Base-by-base conservation (phyloP, 2,888 invertebrate genomes). In the Cryptocephalus primarius region DNA sequence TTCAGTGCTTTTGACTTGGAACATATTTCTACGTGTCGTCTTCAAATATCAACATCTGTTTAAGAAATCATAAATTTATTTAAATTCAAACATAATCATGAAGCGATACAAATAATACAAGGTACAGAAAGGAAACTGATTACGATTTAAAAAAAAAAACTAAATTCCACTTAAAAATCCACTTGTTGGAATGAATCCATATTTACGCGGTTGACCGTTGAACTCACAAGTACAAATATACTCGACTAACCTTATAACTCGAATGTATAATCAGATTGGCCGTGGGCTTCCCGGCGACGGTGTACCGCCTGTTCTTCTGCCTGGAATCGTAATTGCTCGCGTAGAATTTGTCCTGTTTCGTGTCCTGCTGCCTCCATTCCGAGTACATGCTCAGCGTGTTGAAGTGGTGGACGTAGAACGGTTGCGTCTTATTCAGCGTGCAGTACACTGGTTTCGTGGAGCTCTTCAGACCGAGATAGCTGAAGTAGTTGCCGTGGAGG, bases 361-460 rank as follows among this genome's bases (percentile, higher is more conserved):
- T 68, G 49, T 70, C 70, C 53, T 70, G 69, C 55, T 71, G 70
- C 48, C 70, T 56, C 89, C 95, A 96, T 67, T 94, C 93, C 45
- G 93, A 93, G 68, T 96, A 96, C 95, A 96, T 96, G 39, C 94
- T 95, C 45, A 95, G 72, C 59, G 87, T 88, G 62, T 88, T 87
- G 67, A 87, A 83, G 59, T 89, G 88, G 1, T 85, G 86, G 48
- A 94, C 91, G 66, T 94, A 95, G 67, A 91, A 92, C 1, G 96
- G 95, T 66, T 96, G 95, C 1, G 92, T 88, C 56, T 91, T 83
- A 68, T 92, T 91, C 42, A 94, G 77, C 1, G 93, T 93, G 63
- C 95, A 95, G 69, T 91, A 96, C 59, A 90, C 92, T 48, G 87
- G 83, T 66, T 88, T 83, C 1, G 92, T 91, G 14, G 91, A 90